Base-by-base conservation (phyloP, 2,888 invertebrate species). In the Patella ulyssiponensis region DNA sequence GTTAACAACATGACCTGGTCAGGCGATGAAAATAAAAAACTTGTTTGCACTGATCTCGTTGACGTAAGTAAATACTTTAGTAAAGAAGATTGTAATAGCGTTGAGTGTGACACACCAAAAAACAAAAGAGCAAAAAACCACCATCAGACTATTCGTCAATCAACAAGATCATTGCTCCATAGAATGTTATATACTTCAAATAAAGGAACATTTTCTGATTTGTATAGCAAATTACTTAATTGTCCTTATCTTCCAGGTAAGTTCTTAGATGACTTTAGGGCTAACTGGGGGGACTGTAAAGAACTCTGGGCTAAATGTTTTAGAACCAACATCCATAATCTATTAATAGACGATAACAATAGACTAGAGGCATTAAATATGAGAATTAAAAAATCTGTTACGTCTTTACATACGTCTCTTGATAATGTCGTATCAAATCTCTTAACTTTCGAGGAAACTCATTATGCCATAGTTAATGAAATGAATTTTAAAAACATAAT, bases 281-380 rank as follows among this genome's bases (percentile, higher is more conserved):
- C 58, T 33, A 58, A 58, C 58, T 58, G 58, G 58, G 58, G 58
- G 17, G 58, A 58, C 7, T 58, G 58, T 20, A 58, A 58, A 58
- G 20, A 20, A 11, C 17, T 58, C n/a, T 1, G 58, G 58, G 58
- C 58, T 20, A 58, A 58, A 58, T 58, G 58, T 58, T 58, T 9
- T 15, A 58, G 58, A 58, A 20, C 58, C 5, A 58, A 58, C 20
- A 58, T 58, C 9, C 58, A n/a, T 20, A 58, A 58, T 20, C 15
- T 58, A 58, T 17, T 9, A n/a, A 58, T 58, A 20, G 58, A 58
- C 11, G n/a, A 58, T 58, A 58, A 58, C 58, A 58, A 58, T 20
- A n/a, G 58, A 58, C 58, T 58, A 9, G 58, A 58, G 58, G 17
- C 58, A 17, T 20, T 11, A 58, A 58, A 58, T 15, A 17, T 11